phyloP scores from a whole-genome alignment of 2,113 vertebrate species.

The Oreotragus oreotragus region DNA sequence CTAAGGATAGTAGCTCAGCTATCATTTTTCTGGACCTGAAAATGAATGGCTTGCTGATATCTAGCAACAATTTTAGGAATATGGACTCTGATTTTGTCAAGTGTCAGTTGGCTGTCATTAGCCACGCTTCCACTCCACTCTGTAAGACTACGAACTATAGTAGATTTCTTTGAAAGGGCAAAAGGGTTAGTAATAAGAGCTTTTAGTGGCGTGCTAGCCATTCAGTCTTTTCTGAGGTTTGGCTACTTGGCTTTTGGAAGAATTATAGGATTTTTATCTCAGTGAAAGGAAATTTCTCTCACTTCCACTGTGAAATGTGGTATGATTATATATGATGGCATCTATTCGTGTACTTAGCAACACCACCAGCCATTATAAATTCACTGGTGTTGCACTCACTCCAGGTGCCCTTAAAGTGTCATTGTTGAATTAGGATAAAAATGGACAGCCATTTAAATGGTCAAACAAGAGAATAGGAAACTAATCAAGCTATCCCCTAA shows the following conservation, averaged over 20 bases:
- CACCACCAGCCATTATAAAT: background rate
- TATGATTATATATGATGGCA: background rate
- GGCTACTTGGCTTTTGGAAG: constrained; percentile 26
- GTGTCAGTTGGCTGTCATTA: constrained; percentile 18
- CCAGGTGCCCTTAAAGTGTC: background rate
- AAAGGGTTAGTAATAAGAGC: background rate
- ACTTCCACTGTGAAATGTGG: background rate
- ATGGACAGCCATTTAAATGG: background rate
- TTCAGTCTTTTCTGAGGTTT: background rate
- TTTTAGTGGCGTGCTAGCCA: background rate
- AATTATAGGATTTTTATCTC: constrained; percentile 33
- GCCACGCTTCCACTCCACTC: background rate
- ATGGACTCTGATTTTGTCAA: constrained; percentile 29
- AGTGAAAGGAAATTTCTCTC: constrained; percentile 13
- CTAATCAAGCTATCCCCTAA: background rate
- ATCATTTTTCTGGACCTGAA: background rate
- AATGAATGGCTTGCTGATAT: background rate
- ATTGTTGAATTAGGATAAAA: background rate
- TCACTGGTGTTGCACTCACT: background rate
- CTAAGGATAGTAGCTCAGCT: background rate
- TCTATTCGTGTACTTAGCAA: background rate
- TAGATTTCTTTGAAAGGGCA: background rate
- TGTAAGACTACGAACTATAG: background rate
- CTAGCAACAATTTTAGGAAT: constrained; percentile 4
- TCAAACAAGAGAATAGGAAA: background rate